Evolutionary conservation across 2,797 vertebrate genomes (phyloP).

Genomic region (Columba guinea): DNA sequence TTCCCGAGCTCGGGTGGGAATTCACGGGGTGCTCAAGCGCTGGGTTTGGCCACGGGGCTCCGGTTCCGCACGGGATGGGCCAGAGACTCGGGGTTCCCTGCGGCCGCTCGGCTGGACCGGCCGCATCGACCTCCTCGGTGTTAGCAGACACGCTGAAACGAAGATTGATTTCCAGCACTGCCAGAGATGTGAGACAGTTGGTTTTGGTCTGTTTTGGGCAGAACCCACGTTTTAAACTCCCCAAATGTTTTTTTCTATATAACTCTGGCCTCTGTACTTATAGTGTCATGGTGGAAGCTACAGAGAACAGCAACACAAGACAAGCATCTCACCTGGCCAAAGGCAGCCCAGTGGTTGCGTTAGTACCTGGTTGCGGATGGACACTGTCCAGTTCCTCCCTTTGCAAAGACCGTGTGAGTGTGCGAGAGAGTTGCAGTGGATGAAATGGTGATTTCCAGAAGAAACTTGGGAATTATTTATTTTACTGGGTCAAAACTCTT

Average conservation of each 20-base stretch:
- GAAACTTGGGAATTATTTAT: not conserved
- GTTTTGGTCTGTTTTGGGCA: not conserved
- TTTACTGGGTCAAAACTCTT: not conserved
- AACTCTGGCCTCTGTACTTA: not conserved
- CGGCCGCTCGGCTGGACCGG: rapidly evolving
- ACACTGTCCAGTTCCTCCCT: not conserved
- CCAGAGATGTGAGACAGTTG: not conserved
- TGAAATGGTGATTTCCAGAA: not conserved
- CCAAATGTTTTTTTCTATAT: not conserved
- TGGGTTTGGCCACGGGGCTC: not conserved
- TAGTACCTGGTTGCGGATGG: rapidly evolving
- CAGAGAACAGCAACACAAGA: rapidly evolving
- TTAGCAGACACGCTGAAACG: not conserved
- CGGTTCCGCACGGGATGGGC: not conserved
- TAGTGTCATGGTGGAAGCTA: not conserved
- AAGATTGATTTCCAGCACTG: not conserved
- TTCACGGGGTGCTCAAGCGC: not conserved
- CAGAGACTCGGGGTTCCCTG: not conserved
- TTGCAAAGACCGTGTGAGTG: not conserved
- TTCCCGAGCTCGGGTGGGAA: not conserved
- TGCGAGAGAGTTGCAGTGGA: not conserved
- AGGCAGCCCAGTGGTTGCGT: rapidly evolving
- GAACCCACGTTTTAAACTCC: rapidly evolving
- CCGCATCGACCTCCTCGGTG: not conserved
- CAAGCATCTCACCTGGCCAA: rapidly evolving